A percentile compares a stretch with the other conserved stretches of the same genome.
These are phyloP conservation scores for Stichodactyla mertensii DNA, from an alignment of 64 coral and sea anemone genomes.

Conservation along the genomic window DNA sequence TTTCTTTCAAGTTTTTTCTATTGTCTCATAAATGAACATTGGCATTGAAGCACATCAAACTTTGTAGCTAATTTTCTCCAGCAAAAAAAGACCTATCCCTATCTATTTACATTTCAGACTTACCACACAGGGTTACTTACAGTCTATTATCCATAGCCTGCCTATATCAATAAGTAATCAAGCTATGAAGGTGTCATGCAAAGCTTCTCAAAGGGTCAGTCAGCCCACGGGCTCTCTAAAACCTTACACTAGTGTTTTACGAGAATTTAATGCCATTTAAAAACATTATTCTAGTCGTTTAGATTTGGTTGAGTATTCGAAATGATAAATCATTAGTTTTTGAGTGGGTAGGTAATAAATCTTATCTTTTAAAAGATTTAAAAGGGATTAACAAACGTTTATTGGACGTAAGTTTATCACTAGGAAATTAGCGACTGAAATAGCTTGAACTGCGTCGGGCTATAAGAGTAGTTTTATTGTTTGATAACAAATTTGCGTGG, in stretches of 20 bases:
- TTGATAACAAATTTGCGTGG: no score
- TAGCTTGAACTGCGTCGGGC: no score
- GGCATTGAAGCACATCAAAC: background rate
- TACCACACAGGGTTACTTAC: background rate
- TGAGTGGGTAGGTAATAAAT: background rate
- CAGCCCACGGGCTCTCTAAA: background rate
- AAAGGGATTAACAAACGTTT: background rate
- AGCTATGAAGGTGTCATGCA: background rate
- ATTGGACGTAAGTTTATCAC: no score
- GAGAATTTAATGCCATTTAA: background rate
- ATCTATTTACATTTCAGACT: background rate
- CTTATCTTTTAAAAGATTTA: background rate
- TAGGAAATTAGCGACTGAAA: no score
- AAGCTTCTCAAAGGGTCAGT: background rate
- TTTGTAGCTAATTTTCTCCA: background rate
- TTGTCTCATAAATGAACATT: background rate
- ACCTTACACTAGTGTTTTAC: background rate
- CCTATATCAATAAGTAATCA: background rate
- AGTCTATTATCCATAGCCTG: background rate
- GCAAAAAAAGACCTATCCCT: background rate
- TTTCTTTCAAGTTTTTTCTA: background rate
- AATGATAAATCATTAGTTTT: background rate
- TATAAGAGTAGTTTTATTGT: no score
- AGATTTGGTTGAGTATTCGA: background rate
- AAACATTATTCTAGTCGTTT: background rate